Evolutionary conservation across 2,797 vertebrate genomes (phyloP).

Genomic region (Cephalopachus bancanus): DNA sequence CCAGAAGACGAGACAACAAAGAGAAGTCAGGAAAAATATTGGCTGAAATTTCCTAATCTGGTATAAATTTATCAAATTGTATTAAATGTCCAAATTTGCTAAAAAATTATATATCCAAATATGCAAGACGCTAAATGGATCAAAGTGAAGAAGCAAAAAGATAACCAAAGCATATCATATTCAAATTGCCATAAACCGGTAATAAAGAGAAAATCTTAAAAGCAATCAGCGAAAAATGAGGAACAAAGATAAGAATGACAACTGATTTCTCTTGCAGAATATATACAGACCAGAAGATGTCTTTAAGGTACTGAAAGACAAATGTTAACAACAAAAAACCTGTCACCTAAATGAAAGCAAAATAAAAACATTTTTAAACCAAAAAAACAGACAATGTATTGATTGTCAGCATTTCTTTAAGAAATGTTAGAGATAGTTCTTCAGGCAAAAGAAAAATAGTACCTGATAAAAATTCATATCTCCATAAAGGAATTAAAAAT

Average conservation of each 20-base stretch:
- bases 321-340: neutral
- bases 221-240: neutral
- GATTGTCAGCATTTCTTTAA: neutral
- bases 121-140: neutral
- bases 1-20: neutral
- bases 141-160: neutral
- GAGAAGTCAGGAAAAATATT: neutral
- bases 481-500: neutral
- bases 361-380: neutral
- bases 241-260: neutral
- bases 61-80: neutral
- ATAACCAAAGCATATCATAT: neutral
- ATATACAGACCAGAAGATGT: neutral
- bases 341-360: constrained; percentile 3
- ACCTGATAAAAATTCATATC: neutral
- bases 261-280: neutral
- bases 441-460: neutral
- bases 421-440: neutral
- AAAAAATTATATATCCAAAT: neutral
- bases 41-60: neutral
- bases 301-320: neutral
- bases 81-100: neutral
- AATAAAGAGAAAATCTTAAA: neutral
- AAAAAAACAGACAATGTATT: neutral
- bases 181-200: neutral